Percentiles rank a stretch among this genome's conserved stretches.
Conservation (phyloP, 1,140 invertebrate species). For the Drosophila busckii region DNA sequence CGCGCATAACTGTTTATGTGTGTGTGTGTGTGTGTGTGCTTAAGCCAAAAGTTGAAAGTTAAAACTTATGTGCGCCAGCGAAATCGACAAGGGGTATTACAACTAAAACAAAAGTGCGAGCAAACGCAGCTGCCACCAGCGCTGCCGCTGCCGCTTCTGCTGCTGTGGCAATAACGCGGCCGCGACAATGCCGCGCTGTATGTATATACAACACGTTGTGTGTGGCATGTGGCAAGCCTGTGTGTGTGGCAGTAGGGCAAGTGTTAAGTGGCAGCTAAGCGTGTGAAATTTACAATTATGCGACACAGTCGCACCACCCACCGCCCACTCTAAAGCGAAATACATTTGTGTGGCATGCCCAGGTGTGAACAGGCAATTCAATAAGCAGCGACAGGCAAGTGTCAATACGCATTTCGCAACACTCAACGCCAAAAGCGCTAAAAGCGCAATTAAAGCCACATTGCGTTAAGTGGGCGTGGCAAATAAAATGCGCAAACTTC, state of each 20-base stretch:
- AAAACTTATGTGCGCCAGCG: slow-evolving; percentile 36
- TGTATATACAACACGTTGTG: too few species aligned
- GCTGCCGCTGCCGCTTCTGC: too few species aligned
- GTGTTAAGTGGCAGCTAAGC: not conserved
- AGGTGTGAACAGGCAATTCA: slow-evolving; percentile 12
- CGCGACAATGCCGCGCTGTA: too few species aligned
- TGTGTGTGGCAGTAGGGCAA: not conserved
- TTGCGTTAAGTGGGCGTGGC: too few species aligned
- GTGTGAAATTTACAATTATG: slow-evolving; percentile 43
- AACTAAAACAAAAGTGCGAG: slow-evolving; percentile 46
- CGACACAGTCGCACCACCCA: slow-evolving; percentile 3
- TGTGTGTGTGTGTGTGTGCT: not conserved
- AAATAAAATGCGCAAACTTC: slow-evolving; percentile 5
- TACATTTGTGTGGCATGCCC: too few species aligned
- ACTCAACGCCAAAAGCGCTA: slow-evolving; percentile 22
- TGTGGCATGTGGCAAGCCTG: not conserved
- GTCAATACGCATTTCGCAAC: slow-evolving; percentile 37
- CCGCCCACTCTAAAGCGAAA: too few species aligned
- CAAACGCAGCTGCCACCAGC: slow-evolving; percentile 35
- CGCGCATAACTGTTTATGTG: not conserved
- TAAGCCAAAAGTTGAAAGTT: slow-evolving; percentile 38
- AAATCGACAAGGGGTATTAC: slow-evolving; percentile 34
- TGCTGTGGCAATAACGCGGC: slow-evolving; percentile 14
- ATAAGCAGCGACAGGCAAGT: slow-evolving; percentile 19
- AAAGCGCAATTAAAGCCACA: slow-evolving; percentile 34